Percentiles rank a stretch among this genome's conserved stretches.
Evolutionary conservation across 2,113 vertebrate species (phyloP).

Genomic region (Emydura subglobosa): DNA sequence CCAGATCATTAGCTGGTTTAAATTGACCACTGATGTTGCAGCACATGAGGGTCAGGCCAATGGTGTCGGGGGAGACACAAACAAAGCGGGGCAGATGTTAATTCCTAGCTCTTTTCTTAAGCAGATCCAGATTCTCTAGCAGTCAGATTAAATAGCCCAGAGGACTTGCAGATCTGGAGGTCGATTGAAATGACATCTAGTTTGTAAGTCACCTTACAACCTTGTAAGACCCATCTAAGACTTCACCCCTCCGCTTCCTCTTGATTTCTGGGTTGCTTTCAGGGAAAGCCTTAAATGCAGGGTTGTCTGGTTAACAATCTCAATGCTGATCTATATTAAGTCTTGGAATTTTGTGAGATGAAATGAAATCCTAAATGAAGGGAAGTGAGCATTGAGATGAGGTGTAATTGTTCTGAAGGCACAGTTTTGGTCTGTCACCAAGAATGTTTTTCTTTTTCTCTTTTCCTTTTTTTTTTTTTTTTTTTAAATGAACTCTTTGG

Average conservation of each 20-base stretch:
- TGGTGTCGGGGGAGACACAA: neutral
- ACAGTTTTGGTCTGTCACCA: slow-evolving; percentile 5
- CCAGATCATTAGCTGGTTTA: neutral
- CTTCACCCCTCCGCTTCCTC: neutral
- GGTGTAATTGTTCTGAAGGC: slow-evolving; percentile 1
- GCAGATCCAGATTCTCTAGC: neutral
- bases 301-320: slow-evolving; percentile 18
- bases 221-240: neutral
- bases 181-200: neutral
- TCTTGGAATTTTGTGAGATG: slow-evolving; percentile 52
- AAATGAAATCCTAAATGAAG: slow-evolving; percentile 37
- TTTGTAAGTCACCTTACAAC: neutral
- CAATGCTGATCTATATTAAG: slow-evolving; percentile 23
- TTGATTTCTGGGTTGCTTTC: neutral
- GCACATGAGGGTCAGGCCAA: neutral
- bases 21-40: neutral
- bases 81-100: neutral
- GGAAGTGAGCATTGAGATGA: neutral
- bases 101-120: neutral
- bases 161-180: neutral
- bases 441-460: neutral
- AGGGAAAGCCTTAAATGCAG: neutral
- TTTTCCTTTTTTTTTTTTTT: neutral
- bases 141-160: rapidly evolving
- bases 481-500: neutral